These are phyloP conservation scores for Drosophila fuyamai DNA, from an alignment of 1,140 invertebrate species.

Conservation along the genomic window DNA sequence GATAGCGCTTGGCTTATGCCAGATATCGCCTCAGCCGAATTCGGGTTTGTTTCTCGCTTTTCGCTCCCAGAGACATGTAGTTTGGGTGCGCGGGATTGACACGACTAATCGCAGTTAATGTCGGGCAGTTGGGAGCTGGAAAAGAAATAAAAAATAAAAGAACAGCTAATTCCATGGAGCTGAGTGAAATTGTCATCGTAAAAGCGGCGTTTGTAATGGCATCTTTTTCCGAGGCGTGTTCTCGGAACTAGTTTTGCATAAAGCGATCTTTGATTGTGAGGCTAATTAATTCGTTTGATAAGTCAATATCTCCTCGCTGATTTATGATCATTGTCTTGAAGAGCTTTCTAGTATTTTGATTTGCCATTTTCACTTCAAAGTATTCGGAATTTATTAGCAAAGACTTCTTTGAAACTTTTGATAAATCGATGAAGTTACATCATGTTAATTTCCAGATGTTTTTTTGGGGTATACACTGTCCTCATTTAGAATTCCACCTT, in stretches of 20 bases:
- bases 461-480: not conserved
- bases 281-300: constrained; percentile 23
- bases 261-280: constrained; percentile 6
- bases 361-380: not conserved
- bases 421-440: constrained; percentile 1
- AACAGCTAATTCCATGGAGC: constrained; percentile 38
- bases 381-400: not conserved
- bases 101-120: constrained; percentile 61
- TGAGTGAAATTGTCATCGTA: constrained; percentile 38
- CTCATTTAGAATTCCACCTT: not conserved
- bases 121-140: constrained; percentile 54
- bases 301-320: constrained; percentile 20
- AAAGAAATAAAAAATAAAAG: constrained; percentile 48
- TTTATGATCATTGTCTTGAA: not conserved
- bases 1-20: constrained; percentile 49
- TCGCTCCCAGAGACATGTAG: constrained; percentile 36
- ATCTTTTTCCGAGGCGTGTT: constrained; percentile 55
- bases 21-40: constrained; percentile 43
- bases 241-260: constrained; percentile 59
- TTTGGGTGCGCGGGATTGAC: constrained; percentile 35
- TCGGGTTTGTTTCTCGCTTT: constrained; percentile 28
- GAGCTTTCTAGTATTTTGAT: constrained; percentile 36
- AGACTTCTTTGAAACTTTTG: not conserved
- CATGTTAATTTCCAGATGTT: not conserved
- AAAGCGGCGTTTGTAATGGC: constrained; percentile 21